phyloP scores from a whole-genome alignment of 2,113 vertebrate species.

The Balaeniceps rex region DNA sequence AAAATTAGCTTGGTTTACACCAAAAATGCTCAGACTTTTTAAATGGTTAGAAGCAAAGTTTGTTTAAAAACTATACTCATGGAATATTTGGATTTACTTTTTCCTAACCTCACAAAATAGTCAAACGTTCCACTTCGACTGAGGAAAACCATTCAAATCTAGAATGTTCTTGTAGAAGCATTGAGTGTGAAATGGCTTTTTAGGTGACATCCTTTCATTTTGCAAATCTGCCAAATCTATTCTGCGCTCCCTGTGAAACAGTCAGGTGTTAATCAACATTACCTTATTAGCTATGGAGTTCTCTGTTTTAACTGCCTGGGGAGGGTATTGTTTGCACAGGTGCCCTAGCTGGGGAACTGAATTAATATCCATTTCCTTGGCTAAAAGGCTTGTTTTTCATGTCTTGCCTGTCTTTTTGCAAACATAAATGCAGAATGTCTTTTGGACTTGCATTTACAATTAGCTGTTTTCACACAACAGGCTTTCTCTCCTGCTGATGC shows the following conservation, averaged over 20 bases:
- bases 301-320: not conserved
- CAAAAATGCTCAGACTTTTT: not conserved
- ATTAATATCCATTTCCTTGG: conserved; percentile 37
- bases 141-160: not conserved
- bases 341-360: not conserved
- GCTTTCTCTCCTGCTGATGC: not conserved
- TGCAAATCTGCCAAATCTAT: not conserved
- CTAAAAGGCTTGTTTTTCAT: conserved; percentile 10
- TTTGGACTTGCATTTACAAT: not conserved
- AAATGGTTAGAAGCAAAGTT: not conserved
- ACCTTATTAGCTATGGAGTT: not conserved
- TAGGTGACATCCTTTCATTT: not conserved
- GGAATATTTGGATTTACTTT: not conserved
- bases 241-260: not conserved
- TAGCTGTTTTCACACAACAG: not conserved
- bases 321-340: conserved; percentile 34
- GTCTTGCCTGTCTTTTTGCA: not conserved
- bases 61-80: not conserved
- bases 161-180: not conserved
- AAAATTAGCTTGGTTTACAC: not conserved
- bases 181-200: not conserved
- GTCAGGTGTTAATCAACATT: conserved; percentile 28
- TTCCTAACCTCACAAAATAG: not conserved
- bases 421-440: not conserved
- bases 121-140: not conserved